Evolutionary conservation across 1,140 invertebrate species (phyloP), one percentile per base, ranked within the genome.

Genomic region (Halesus radiatus): DNA sequence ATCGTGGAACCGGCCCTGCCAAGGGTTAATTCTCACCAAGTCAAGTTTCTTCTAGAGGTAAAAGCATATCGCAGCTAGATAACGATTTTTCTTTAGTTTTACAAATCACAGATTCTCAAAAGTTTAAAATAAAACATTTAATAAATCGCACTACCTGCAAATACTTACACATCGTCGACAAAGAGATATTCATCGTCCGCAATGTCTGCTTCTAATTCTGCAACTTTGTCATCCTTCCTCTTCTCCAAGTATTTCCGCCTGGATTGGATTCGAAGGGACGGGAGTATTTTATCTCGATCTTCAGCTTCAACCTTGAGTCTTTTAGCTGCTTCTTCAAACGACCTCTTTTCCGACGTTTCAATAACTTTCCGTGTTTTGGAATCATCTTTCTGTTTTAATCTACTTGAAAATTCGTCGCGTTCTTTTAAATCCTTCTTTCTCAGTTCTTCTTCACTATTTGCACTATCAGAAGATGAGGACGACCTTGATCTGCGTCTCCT

Each of bases 111-210:
- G 26, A 29, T 29, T 29, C 26, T 29, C 2, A 3, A 29, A 8
- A 37, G 3, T 37, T 37, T 37, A 37, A 37, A 37, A 37, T 37
- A 37, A 37, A 6, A 37, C 1, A 37, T 37, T 37, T 4, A 37
- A 37, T 37, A 7, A 4, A 37, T 37, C 32, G 32, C 4, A 37
- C 32, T 6, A 8, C 3, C 32, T 37, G 32, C 3, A 84, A 29
- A 80, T 79, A 91, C 93, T 92, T 92, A 97, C 93, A 95, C 91
- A 85, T 94, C 92, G 80, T 97, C 95, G 32, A 95, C 94, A 89
- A 99, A 99, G 1, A 99, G 90, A 88, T 96, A 98, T 88, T 99
- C 97, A 90, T 99, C 98, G 88, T 99, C 98, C n/a, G 93, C 86
- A 74, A 99, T 96, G 86, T 98, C 97, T 22, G 93, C 95, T 90